Base-by-base conservation (phyloP, 2,888 invertebrate species). In the Chalcis sispes region DNA sequence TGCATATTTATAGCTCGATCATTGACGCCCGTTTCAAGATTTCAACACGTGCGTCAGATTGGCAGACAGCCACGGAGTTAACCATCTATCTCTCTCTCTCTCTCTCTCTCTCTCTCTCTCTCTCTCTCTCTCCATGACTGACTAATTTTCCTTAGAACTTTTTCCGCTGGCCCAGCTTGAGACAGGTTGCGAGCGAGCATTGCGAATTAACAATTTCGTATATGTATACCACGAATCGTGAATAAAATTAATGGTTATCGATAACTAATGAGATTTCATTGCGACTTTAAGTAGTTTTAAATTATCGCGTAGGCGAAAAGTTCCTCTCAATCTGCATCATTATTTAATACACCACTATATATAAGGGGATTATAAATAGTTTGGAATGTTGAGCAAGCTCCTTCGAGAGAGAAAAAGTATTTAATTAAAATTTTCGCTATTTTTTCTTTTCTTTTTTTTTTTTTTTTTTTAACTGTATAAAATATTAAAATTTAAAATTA, bases 201-300 rank as follows among this genome's bases (percentile, higher is more conserved):
- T 48, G 64, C 62, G 46, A 18, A 50, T 64, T 29, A 13, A 15
- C 25, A 40, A 40, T 20, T 32, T 64, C 29, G 61, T 27, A n/a
- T n/a, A n/a, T n/a, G n/a, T n/a, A n/a, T n/a, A 50, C 3, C 32
- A n/a, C 20, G n/a, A 48, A n/a, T 64, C 32, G 27, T 64, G 48
- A 48, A 64, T 64, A 48, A 64, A 48, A 64, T 64, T 64, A 48
- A 64, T 64, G 64, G 48, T 48, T 64, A 64, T 64, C 46, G 48
- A 64, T 64, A 42, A 10, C 18, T 62, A 27, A 62, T 62, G 62
- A 62, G 62, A 46, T 29, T 18, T 64, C 32, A 46, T n/a, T 27
- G 46, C 13, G 27, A 18, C 20, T 10, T 20, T 40, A 40, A 48
- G 5, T 48, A 50, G 8, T 20, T 42, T 40, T 61, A 42, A 25